Conservation (phyloP, 2,797 vertebrate species). For the Coracias cyanogaster region DNA sequence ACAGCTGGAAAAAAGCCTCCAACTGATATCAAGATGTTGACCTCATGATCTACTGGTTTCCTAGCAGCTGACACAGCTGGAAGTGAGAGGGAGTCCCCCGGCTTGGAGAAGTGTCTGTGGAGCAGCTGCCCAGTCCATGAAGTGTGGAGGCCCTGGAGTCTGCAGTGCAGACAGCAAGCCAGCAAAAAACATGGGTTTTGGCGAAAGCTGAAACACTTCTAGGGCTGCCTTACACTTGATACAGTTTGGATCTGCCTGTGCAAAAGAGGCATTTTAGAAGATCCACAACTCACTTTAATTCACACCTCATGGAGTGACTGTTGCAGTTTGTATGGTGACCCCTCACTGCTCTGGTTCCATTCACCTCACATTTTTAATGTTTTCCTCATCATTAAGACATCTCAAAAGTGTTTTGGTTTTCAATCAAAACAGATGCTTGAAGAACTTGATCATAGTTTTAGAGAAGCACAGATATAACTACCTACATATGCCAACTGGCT, state of each 20-base stretch:
- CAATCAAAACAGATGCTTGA: neutral
- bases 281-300: neutral
- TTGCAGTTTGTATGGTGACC: neutral
- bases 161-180: neutral
- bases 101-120: neutral
- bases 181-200: neutral
- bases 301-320: neutral
- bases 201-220: neutral
- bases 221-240: neutral
- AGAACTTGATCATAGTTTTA: neutral
- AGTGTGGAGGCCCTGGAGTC: neutral
- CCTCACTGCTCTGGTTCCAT: neutral
- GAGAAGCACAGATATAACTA: neutral
- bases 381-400: neutral
- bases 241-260: neutral
- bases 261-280: neutral
- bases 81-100: neutral
- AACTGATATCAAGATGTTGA: neutral
- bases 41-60: neutral
- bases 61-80: conserved; percentile 40
- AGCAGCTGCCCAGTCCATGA: neutral
- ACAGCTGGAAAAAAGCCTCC: neutral
- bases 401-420: neutral
- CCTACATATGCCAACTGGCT: neutral
- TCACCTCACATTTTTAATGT: neutral